Evolutionary conservation across 2,888 invertebrate genomes (phyloP).

Genomic region (Heliconius ismenius): DNA sequence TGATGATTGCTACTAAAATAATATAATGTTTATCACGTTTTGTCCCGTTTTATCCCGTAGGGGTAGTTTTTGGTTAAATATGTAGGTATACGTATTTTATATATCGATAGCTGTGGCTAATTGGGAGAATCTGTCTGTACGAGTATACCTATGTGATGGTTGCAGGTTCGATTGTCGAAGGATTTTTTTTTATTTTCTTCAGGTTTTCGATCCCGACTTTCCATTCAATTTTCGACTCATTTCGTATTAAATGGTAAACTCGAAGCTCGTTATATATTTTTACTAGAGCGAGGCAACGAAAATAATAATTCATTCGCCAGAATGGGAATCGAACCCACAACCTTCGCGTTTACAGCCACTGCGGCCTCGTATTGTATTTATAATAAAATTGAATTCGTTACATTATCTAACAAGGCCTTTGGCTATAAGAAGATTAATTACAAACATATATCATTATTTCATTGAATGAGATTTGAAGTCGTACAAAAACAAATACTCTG

Average conservation of each 20-base stretch:
- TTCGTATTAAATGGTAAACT: not conserved
- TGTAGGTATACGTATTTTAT: not conserved
- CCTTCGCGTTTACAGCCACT: not conserved
- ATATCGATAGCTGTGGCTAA: not conserved
- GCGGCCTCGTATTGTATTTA: not conserved
- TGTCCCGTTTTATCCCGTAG: not conserved
- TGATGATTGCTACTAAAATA: conserved; percentile 26
- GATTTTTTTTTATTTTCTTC: too few species aligned
- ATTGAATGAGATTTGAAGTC: too few species aligned
- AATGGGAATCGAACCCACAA: not conserved
- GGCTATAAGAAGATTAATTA: too few species aligned
- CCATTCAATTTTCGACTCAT: too few species aligned
- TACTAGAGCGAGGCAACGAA: not conserved
- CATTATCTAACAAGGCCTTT: too few species aligned
- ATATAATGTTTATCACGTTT: not conserved
- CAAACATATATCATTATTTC: too few species aligned
- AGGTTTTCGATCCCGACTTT: too few species aligned
- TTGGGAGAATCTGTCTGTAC: not conserved
- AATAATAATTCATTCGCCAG: not conserved
- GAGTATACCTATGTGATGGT: too few species aligned
- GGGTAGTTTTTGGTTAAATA: not conserved
- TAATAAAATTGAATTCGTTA: too few species aligned
- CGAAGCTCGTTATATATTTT: not conserved
- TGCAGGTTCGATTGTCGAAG: too few species aligned
- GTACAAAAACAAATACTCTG: too few species aligned